These are phyloP conservation scores for Plumapathes pennacea DNA, from an alignment of 92 coral and sea anemone genomes.

Conservation along the genomic window DNA sequence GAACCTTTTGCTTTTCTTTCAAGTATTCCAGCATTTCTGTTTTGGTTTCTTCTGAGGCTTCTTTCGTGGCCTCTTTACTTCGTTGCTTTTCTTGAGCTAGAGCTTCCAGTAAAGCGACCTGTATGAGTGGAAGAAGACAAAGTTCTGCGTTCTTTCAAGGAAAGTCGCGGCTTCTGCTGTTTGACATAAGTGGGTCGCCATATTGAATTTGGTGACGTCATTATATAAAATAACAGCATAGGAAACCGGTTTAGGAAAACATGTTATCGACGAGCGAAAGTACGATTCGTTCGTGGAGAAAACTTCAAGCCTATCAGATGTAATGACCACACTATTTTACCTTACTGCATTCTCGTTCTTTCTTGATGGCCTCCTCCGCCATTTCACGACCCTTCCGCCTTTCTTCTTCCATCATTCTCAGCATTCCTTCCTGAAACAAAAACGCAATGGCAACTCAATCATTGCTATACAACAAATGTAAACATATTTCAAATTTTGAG, in stretches of 20 bases:
- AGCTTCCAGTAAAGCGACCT: slow-evolving; percentile 75
- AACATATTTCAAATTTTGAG: too few species aligned
- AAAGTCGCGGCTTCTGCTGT: too few species aligned
- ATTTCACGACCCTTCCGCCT: slow-evolving; percentile 33
- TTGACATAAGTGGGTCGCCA: too few species aligned
- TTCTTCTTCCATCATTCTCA: slow-evolving; percentile 47
- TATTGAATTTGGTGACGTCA: too few species aligned
- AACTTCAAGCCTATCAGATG: too few species aligned
- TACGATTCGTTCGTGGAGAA: too few species aligned
- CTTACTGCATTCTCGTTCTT: slow-evolving; percentile 57
- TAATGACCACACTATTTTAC: slow-evolving; percentile 6
- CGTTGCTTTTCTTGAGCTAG: slow-evolving; percentile 61
- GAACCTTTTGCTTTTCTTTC: slow-evolving; percentile 48
- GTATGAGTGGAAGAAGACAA: background rate
- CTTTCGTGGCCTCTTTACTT: slow-evolving; percentile 50
- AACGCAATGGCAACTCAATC: too few species aligned
- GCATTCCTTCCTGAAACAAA: slow-evolving; percentile 32
- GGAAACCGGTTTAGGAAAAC: too few species aligned
- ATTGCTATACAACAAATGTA: too few species aligned
- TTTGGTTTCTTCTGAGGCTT: slow-evolving; percentile 63
- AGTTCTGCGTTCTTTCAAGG: too few species aligned
- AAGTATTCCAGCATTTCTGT: slow-evolving; percentile 56
- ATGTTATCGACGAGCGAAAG: too few species aligned
- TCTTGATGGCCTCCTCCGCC: slow-evolving; percentile 43
- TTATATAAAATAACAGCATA: too few species aligned